phyloP scores from a whole-genome alignment of 2,888 invertebrate species.

The Diloba caeruleocephala region DNA sequence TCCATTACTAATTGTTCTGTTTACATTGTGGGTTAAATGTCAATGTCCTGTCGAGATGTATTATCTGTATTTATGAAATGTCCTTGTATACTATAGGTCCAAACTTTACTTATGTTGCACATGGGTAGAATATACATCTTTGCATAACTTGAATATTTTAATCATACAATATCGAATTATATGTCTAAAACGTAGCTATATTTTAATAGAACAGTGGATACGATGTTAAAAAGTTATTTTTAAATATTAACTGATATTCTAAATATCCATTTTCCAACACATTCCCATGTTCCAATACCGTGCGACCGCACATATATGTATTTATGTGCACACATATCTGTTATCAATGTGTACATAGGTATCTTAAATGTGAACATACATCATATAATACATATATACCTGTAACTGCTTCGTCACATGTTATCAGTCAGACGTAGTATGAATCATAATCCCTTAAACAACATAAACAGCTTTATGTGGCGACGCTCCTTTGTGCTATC shows the following conservation, averaged over 20 bases:
- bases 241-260: slow-evolving; percentile 9
- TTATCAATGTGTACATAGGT: slow-evolving; percentile 13
- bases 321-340: no score
- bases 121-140: neutral
- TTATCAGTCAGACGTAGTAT: slow-evolving; percentile 62
- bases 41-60: slow-evolving; percentile 53
- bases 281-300: neutral
- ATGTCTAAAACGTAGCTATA: neutral
- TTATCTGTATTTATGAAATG: slow-evolving; percentile 19
- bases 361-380: no score
- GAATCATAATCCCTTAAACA: slow-evolving; percentile 61
- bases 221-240: slow-evolving; percentile 7
- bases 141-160: no score
- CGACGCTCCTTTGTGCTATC: slow-evolving; percentile 47
- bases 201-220: slow-evolving; percentile 2
- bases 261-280: slow-evolving; percentile 19
- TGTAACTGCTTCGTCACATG: slow-evolving; percentile 54
- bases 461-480: slow-evolving; percentile 53
- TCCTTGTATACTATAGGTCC: neutral
- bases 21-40: slow-evolving; percentile 57
- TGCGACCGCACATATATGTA: slow-evolving; percentile 8
- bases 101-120: neutral
- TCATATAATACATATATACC: slow-evolving; percentile 29
- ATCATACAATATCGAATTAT: no score
- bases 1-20: slow-evolving; percentile 57